These are phyloP conservation scores for Ptychadena robeensis DNA, from an alignment of 2,797 vertebrate genomes.

Conservation along the genomic window DNA sequence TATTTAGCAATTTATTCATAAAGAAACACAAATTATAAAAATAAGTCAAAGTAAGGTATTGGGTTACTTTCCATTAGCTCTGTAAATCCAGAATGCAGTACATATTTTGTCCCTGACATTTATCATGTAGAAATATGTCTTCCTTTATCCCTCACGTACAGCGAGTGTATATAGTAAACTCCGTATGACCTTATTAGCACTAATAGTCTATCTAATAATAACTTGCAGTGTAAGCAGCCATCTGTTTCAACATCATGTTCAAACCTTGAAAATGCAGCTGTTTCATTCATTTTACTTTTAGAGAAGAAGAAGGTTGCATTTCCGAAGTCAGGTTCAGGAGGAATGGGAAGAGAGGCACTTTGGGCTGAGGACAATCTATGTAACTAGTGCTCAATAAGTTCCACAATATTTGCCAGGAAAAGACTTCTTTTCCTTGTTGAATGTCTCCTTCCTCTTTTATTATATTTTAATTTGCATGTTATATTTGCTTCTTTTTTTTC, in stretches of 20 bases:
- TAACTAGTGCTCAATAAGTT: neutral
- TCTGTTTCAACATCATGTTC: constrained; percentile 64
- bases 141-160: constrained; percentile 40
- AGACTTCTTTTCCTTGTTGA: neutral
- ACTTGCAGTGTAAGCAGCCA: constrained; percentile 62
- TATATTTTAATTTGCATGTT: no score
- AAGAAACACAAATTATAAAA: neutral
- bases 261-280: constrained; percentile 33
- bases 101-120: neutral
- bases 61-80: neutral
- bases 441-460: neutral
- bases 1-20: neutral
- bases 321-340: neutral
- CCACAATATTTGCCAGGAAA: neutral
- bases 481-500: no score
- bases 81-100: neutral
- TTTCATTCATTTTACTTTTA: constrained; percentile 10
- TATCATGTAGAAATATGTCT: constrained; percentile 26
- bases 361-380: neutral
- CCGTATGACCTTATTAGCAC: constrained; percentile 72
- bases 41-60: neutral
- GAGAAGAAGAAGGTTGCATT: neutral
- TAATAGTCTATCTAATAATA: constrained; percentile 74
- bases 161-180: constrained; percentile 62
- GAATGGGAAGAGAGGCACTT: neutral